Evolutionary conservation across 1,140 invertebrate genomes (phyloP).

Genomic region (Pachypeltis micranthus): DNA sequence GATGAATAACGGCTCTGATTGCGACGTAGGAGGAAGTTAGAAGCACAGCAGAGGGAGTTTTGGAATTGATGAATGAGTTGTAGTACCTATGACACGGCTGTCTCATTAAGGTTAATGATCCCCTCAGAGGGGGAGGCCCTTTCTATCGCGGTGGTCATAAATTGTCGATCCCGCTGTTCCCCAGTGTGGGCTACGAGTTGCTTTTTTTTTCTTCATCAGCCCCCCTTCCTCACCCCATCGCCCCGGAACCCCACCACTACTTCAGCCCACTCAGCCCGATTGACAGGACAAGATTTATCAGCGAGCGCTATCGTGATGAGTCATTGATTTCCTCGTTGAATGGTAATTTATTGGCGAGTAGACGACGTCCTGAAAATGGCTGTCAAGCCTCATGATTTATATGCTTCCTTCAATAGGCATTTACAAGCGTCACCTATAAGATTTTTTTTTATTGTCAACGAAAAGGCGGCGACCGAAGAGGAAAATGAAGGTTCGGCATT

Average conservation of each 20-base stretch:
- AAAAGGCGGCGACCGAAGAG: too few relatives aligned
- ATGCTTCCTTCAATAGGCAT: neutral
- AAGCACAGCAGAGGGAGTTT: too few relatives aligned
- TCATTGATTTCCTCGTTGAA: neutral
- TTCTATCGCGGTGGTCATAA: neutral
- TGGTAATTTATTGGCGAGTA: neutral
- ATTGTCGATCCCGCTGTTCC: neutral
- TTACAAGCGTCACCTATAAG: too few relatives aligned
- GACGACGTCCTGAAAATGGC: neutral
- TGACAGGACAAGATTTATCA: neutral
- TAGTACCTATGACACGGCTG: neutral
- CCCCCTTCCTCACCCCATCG: too few relatives aligned
- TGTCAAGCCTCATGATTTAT: neutral
- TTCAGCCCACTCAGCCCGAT: too few relatives aligned
- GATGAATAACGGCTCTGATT: too few relatives aligned
- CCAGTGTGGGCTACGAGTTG: neutral
- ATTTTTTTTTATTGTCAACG: too few relatives aligned
- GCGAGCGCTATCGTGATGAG: neutral
- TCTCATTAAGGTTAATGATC: neutral
- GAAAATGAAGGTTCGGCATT: too few relatives aligned
- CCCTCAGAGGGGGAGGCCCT: neutral
- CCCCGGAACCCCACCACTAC: neutral
- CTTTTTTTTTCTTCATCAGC: too few relatives aligned
- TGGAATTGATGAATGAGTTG: neutral
- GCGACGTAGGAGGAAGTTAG: too few relatives aligned